phyloP scores from a whole-genome alignment of 2,113 vertebrate species.

The Datnioides undecimradiatus region DNA sequence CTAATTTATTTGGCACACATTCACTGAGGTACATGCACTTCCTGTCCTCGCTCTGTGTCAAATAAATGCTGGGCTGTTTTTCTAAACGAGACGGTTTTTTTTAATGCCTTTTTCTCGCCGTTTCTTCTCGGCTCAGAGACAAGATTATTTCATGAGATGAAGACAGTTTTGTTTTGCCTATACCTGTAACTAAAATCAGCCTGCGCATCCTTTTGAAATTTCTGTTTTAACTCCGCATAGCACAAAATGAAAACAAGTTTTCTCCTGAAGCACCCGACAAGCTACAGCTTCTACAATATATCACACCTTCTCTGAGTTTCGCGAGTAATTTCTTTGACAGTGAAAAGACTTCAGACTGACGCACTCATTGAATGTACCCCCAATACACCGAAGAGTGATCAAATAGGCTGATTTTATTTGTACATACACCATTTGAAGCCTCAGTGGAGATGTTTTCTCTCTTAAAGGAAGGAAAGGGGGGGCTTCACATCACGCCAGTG shows the following conservation, averaged over 20 bases:
- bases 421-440: constrained; percentile 66
- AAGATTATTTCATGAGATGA: constrained; percentile 19
- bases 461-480: neutral
- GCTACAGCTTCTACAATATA: constrained; percentile 34
- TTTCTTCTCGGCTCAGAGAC: neutral
- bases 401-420: constrained; percentile 71
- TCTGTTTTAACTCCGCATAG: constrained; percentile 37
- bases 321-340: constrained; percentile 54
- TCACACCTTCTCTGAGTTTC: constrained; percentile 14
- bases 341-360: constrained; percentile 61
- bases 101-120: neutral
- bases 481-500: constrained; percentile 47
- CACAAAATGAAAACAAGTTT: constrained; percentile 63
- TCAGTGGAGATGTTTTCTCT: constrained; percentile 61
- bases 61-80: constrained; percentile 38
- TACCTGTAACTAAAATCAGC: constrained; percentile 46
- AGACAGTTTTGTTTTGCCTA: constrained; percentile 42
- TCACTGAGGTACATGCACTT: constrained; percentile 31
- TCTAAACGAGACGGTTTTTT: neutral
- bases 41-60: constrained; percentile 38
- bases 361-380: constrained; percentile 24
- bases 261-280: constrained; percentile 13
- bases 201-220: constrained; percentile 39
- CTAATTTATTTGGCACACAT: constrained; percentile 68
- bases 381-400: constrained; percentile 58